Evolutionary conservation across 2,113 vertebrate species (phyloP), one percentile per base, ranked within the genome.

Genomic region (Cyanistes caeruleus): DNA sequence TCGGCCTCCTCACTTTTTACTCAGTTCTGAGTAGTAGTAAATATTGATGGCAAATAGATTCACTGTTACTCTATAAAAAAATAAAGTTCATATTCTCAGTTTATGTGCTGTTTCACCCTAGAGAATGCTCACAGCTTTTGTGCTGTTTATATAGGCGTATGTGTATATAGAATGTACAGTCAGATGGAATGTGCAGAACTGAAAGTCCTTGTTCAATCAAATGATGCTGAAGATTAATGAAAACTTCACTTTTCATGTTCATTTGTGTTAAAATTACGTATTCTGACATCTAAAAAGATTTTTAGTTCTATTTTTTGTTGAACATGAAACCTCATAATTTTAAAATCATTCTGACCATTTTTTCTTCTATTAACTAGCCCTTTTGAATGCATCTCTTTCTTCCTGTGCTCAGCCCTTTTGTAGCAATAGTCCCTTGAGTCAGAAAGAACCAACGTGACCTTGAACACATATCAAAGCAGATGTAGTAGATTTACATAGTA

Each of bases 401-500:
- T 89, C 15, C 83, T 64, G 11, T 55, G 72, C 31, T 90, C 80
- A 91, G 64, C 56, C 75, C 7, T 92, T 97, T 94, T 84, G 22
- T 75, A 84, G 52, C 33, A 74, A 9, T 53, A 84, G 41, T 94
- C 84, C 77, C 87, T 51, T 21, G 94, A 91, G 89, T 74, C 33
- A 75, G 77, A 93, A 90, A 92, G 86, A 78, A 68, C 19, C 68
- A 91, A 46, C 84, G 72, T 64, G 80, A 97, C 95, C 94, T 96
- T 95, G 86, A 96, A 78, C 64, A 89, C 4, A 60, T 56, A 87
- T 81, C 94, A 84, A 55, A 43, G 25, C 39, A 74, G 44, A 89
- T 84, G 60, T 44, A 89, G 73, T 87, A 78, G 92, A 96, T 95
- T 95, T 95, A 63, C 89, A 95, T 92, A 95, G 75, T 30, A 89